Evolutionary conservation across 2,113 vertebrate species (phyloP).

Genomic region (Ammodytes marinus): DNA sequence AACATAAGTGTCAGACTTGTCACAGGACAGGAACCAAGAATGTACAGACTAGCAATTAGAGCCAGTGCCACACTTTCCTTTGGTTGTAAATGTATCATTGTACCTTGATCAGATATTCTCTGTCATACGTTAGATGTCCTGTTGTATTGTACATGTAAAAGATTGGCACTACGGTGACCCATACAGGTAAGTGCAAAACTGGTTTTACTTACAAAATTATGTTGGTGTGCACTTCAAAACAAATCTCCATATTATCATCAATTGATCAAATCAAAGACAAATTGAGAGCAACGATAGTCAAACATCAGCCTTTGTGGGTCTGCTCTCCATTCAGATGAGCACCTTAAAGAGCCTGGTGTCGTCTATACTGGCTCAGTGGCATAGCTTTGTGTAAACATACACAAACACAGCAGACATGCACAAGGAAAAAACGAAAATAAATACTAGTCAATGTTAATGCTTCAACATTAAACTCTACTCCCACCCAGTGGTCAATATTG

Average conservation of each 20-base stretch:
- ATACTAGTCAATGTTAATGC: background rate
- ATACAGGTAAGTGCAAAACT: too few relatives aligned
- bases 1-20: too few relatives aligned
- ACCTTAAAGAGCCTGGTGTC: background rate
- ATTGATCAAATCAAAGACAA: background rate
- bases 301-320: background rate
- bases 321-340: background rate
- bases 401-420: background rate
- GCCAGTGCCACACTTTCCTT: too few relatives aligned
- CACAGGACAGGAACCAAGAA: too few relatives aligned
- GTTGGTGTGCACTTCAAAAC: background rate
- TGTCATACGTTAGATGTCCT: too few relatives aligned
- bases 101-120: too few relatives aligned
- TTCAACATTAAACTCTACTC: slow-evolving; percentile 1
- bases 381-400: background rate
- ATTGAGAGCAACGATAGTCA: background rate
- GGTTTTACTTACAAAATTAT: too few relatives aligned
- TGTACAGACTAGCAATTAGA: too few relatives aligned
- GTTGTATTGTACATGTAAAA: too few relatives aligned
- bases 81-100: too few relatives aligned
- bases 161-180: too few relatives aligned
- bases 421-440: background rate
- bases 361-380: background rate
- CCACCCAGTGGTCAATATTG: slow-evolving; percentile 56
- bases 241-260: background rate